These are phyloP conservation scores for Phalloptychus januarius DNA, from an alignment of 2,797 vertebrate genomes.

Conservation along the genomic window DNA sequence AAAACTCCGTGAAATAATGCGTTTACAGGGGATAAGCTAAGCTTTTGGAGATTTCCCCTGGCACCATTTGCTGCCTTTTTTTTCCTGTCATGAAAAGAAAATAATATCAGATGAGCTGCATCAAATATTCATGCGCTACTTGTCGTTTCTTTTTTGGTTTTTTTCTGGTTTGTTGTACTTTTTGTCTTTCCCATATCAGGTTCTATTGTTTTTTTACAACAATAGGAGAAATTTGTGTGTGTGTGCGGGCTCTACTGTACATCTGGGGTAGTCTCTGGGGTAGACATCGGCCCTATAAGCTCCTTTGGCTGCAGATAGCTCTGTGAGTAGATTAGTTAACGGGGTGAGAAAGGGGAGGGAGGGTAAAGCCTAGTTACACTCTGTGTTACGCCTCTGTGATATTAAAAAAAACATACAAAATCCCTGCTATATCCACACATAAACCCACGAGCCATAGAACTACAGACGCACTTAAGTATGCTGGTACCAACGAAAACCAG, in stretches of 20 bases:
- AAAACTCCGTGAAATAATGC: slow-evolving; percentile 54
- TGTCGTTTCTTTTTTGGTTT: neutral
- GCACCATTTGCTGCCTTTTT: slow-evolving; percentile 24
- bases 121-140: slow-evolving; percentile 17
- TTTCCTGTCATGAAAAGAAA: slow-evolving; percentile 34
- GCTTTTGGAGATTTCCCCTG: slow-evolving; percentile 65
- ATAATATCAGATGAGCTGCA: slow-evolving; percentile 32
- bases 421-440: slow-evolving; percentile 36
- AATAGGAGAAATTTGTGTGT: slow-evolving; percentile 1
- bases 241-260: slow-evolving; percentile 31
- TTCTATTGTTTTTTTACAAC: slow-evolving; percentile 14
- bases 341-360: slow-evolving; percentile 38
- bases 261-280: slow-evolving; percentile 61
- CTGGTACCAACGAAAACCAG: no score
- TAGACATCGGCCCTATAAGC: slow-evolving; percentile 63
- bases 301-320: slow-evolving; percentile 70
- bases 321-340: slow-evolving; percentile 72
- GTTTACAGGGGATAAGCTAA: slow-evolving; percentile 53
- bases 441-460: no score
- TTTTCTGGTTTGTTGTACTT: slow-evolving; percentile 7
- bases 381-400: slow-evolving; percentile 57
- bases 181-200: slow-evolving; percentile 2
- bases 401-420: slow-evolving; percentile 41
- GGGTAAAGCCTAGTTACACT: slow-evolving; percentile 54
- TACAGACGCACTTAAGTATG: no score